Evolutionary conservation across 2,113 vertebrate species (phyloP).

Genomic region (Chascanopsetta lugubris): DNA sequence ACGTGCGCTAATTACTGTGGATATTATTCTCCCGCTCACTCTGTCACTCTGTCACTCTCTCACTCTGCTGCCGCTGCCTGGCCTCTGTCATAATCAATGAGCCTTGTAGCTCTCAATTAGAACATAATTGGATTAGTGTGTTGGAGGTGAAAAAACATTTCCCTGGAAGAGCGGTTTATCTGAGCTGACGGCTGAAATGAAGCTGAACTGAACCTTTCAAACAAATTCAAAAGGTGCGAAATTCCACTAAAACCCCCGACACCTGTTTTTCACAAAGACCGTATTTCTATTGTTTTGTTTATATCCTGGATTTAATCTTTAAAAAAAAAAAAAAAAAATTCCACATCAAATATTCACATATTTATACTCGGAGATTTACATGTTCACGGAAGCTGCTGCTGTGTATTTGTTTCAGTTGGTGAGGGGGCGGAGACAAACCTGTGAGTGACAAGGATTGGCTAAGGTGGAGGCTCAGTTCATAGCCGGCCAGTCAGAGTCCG

Average conservation of each 20-base stretch:
- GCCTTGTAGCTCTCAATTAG: slow-evolving; percentile 78
- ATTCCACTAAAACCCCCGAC: slow-evolving; percentile 7
- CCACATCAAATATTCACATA: no score
- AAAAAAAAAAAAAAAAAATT: neutral
- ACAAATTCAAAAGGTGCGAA: slow-evolving; percentile 17
- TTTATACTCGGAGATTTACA: no score
- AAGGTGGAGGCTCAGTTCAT: no score
- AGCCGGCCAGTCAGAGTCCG: no score
- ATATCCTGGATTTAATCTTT: neutral
- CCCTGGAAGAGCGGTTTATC: slow-evolving; percentile 71
- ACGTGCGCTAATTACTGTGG: slow-evolving; percentile 72
- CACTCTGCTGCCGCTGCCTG: no score
- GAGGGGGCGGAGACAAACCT: no score
- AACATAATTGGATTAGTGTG: slow-evolving; percentile 77
- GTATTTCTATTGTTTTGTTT: slow-evolving; percentile 12
- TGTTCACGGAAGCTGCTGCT: no score
- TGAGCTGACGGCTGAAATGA: slow-evolving; percentile 63
- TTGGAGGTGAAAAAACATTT: slow-evolving; percentile 57
- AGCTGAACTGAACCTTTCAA: slow-evolving; percentile 44
- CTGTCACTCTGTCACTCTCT: no score
- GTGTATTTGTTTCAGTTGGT: no score
- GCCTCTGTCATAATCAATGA: slow-evolving; percentile 79
- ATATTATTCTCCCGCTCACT: slow-evolving; percentile 54
- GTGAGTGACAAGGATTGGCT: no score
- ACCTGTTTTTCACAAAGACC: neutral